Conservation (phyloP, 2,797 vertebrate genomes). For the Picus viridis region DNA sequence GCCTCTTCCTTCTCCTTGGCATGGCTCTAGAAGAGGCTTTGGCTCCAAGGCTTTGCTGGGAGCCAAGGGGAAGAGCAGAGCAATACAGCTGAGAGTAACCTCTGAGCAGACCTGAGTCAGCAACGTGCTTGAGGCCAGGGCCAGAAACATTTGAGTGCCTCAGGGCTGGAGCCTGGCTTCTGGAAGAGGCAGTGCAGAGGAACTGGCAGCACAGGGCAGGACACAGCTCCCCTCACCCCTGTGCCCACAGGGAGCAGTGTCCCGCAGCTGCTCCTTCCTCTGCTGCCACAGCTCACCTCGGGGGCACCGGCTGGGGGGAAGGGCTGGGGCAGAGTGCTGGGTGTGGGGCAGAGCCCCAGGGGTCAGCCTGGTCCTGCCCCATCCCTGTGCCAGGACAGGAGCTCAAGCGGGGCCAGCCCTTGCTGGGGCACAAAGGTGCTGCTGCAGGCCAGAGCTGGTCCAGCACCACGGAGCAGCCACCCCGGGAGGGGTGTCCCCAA, state of each 20-base stretch:
- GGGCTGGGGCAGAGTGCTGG: no score
- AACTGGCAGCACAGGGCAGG: not conserved
- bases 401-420: not conserved
- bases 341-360: rapidly evolving
- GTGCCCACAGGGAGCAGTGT: not conserved
- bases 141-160: not conserved
- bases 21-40: not conserved
- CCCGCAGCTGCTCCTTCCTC: not conserved
- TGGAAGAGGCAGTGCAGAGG: not conserved
- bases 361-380: rapidly evolving
- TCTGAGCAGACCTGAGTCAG: not conserved
- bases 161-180: not conserved
- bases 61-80: not conserved
- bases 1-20: not conserved
- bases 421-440: rapidly evolving
- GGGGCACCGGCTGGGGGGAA: not conserved
- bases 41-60: not conserved
- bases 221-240: not conserved
- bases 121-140: not conserved
- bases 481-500: rapidly evolving
- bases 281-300: not conserved
- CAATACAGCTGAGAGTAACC: not conserved
- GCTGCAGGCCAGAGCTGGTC: not conserved
- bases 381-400: rapidly evolving
- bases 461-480: rapidly evolving